Percentiles rank a stretch among this genome's conserved stretches.
These are phyloP conservation scores for Malurus cyaneus DNA, from an alignment of 2,113 vertebrate genomes.

Conservation along the genomic window DNA sequence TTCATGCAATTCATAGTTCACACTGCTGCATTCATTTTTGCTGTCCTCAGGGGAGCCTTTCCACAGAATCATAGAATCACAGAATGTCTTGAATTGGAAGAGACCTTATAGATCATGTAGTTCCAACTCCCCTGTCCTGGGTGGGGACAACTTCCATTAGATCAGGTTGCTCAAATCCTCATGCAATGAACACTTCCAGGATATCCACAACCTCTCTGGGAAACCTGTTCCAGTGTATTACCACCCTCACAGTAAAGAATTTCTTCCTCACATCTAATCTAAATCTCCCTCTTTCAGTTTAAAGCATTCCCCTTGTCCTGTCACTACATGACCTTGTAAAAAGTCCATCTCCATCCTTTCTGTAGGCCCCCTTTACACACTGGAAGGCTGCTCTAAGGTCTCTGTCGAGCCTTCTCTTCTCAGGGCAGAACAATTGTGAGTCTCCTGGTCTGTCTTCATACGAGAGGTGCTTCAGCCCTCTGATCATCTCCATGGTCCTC, in stretches of 20 bases:
- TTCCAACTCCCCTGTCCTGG: not conserved
- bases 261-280: not conserved
- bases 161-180: not conserved
- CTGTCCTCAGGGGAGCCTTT: not conserved
- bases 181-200: not conserved
- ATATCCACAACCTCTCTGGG: not conserved
- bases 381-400: not conserved
- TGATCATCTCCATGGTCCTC: not conserved
- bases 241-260: not conserved
- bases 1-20: not conserved
- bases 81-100: not conserved
- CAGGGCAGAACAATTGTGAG: not conserved
- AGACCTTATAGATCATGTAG: not conserved
- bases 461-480: not conserved
- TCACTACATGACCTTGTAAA: not conserved
- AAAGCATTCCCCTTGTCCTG: not conserved
- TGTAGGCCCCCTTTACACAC: not conserved
- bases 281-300: not conserved
- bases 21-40: not conserved
- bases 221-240: not conserved
- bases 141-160: not conserved
- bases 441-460: not conserved
- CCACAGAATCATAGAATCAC: not conserved
- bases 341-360: not conserved
- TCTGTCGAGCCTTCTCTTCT: not conserved